These are phyloP conservation scores for Rapana venosa DNA, from an alignment of 2,888 invertebrate species.

Conservation along the genomic window DNA sequence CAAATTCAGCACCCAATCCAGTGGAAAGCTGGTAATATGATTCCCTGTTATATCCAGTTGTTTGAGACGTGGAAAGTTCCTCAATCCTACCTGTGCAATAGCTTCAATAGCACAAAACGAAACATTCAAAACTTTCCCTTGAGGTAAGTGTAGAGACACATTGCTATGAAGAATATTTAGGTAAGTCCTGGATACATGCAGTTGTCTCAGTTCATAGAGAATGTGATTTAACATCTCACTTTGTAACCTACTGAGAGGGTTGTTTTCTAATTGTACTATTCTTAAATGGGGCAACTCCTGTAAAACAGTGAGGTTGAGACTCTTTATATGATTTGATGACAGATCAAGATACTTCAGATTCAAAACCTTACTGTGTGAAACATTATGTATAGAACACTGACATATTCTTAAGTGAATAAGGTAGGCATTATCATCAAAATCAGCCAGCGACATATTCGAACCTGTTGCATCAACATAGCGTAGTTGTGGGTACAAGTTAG, in stretches of 20 bases:
- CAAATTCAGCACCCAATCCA: neutral
- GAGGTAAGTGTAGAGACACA: neutral
- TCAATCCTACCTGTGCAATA: neutral
- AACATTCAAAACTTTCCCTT: neutral
- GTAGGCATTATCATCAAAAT: neutral
- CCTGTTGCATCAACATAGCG: neutral
- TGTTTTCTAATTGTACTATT: neutral
- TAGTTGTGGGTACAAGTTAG: neutral
- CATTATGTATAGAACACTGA: neutral
- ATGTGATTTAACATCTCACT: neutral
- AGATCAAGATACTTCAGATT: neutral
- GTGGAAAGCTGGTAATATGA: neutral
- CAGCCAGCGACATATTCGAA: neutral
- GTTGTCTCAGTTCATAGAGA: neutral
- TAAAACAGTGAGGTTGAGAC: neutral
- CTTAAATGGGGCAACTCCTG: neutral
- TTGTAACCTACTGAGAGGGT: neutral
- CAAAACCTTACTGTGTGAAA: neutral
- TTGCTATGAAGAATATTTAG: neutral
- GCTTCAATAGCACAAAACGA: neutral
- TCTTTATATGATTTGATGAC: neutral
- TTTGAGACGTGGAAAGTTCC: neutral
- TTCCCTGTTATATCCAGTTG: neutral
- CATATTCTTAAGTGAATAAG: neutral
- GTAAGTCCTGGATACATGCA: neutral